Conservation (phyloP, 2,797 vertebrate genomes). For the Bradypus variegatus region DNA sequence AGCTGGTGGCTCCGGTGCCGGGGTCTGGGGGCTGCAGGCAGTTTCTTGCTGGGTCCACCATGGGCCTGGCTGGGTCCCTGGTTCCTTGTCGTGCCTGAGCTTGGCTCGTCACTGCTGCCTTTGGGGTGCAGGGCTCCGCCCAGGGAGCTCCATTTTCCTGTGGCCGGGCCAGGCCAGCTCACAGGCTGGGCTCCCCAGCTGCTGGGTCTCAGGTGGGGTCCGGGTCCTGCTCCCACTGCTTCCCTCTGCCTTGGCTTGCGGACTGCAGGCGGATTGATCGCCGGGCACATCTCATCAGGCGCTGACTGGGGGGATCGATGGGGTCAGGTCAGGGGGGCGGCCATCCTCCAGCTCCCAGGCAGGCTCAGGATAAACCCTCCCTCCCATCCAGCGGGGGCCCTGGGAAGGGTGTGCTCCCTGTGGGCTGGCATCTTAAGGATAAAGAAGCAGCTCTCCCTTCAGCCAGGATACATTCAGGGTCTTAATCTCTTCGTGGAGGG, state of each 20-base stretch:
- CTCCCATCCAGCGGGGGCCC: fast-evolving
- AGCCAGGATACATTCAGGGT: not conserved
- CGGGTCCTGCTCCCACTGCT: fast-evolving
- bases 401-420: fast-evolving
- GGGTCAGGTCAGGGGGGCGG: constrained; percentile 19
- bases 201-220: not conserved
- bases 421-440: not conserved
- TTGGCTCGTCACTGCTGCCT: fast-evolving
- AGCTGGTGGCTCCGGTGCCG: not conserved
- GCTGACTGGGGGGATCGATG: not conserved
- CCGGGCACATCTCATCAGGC: constrained; percentile 9
- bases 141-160: no score
- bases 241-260: no score
- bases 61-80: not conserved
- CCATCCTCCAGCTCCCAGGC: not conserved
- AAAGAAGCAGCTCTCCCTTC: not conserved
- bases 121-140: not conserved
- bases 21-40: not conserved
- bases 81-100: fast-evolving
- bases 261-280: not conserved
- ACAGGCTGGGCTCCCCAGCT: not conserved
- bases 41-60: not conserved
- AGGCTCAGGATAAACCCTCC: fast-evolving
- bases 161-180: not conserved
- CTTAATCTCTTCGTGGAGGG: fast-evolving